A percentile compares a stretch with the other conserved stretches of the same genome.
Conservation (phyloP, 1,140 invertebrate genomes). For the Hyles vespertilio region DNA sequence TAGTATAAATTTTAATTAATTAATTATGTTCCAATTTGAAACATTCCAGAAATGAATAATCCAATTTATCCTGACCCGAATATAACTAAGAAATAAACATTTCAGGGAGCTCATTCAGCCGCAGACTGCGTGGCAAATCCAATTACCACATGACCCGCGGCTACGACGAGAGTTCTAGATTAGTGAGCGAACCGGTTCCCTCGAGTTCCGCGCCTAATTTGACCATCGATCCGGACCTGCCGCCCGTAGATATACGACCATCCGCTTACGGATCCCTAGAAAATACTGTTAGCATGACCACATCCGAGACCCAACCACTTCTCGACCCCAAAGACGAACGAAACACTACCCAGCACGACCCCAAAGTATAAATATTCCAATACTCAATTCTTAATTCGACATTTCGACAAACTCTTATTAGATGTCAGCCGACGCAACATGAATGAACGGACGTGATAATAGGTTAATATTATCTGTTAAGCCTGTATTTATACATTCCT, state of each 20-base stretch:
- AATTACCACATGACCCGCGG: conserved; percentile 83
- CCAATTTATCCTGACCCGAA: not conserved
- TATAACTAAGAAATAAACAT: conserved; percentile 9
- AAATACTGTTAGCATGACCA: conserved; percentile 33
- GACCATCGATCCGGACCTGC: conserved; percentile 44
- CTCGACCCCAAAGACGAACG: conserved; percentile 29
- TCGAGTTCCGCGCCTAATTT: conserved; percentile 61
- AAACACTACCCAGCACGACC: conserved; percentile 25
- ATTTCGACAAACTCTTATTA: not conserved
- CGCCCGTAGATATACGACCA: conserved; percentile 41
- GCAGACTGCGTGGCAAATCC: conserved; percentile 82
- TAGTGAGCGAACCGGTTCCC: conserved; percentile 43
- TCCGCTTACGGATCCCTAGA: conserved; percentile 61
- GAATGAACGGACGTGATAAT: conserved; percentile 17
- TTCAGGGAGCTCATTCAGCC: conserved; percentile 81
- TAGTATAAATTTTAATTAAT: too few species aligned
- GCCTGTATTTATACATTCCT: conserved; percentile 16
- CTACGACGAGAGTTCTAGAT: conserved; percentile 72
- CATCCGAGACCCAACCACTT: conserved; percentile 52
- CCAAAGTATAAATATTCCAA: conserved; percentile 36
- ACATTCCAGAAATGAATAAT: too few species aligned
- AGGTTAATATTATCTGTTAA: conserved; percentile 5
- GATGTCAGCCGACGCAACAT: not conserved
- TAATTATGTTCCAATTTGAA: too few species aligned
- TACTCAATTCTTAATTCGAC: too few species aligned